Base-by-base conservation (phyloP, 2,113 vertebrate species). In the Stercorarius parasiticus region DNA sequence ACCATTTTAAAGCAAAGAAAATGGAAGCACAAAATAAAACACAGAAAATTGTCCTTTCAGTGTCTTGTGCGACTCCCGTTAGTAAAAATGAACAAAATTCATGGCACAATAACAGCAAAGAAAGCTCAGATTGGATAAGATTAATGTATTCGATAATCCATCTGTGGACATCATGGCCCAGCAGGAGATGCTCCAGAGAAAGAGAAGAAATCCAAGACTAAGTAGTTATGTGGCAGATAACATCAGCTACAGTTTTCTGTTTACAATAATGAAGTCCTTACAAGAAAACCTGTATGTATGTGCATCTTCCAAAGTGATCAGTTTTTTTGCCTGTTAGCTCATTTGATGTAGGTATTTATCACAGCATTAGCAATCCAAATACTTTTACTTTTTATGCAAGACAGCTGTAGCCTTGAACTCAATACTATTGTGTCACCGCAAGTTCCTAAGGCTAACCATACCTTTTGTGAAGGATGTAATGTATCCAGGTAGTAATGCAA, bases 371-470 rank as follows among this genome's bases (percentile, higher is more conserved):
- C 32, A 88, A 82, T 23, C 34, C 2, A 1, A 77, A 66, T 52
- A 56, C 42, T 70, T 76, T 55, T 72, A 42, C 34, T 65, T 94
- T 29, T 78, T 42, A 25, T 5, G 4, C 19, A 49, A 38, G 77
- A 72, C 29, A 66, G 21, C 20, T 88, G 30, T 50, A 92, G 58
- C 8, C 42, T 62, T 77, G 45, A 27, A 77, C 32, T 93, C 29
- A 65, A 26, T 43, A 45, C 16, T 85, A 1, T 45, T 1, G 2
- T 15, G 27, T 7, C 55, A 86, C 11, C 0, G 0, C 50, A 85
- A 77, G 47, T 45, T 84, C 50, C 64, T 62, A 40, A 29, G 40
- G 65, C 45, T 55, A 79, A 17, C 19, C 16, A 17, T 8, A 29
- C 11, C 43, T 61, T 83, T 34, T 80, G 36, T 78, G 62, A 80